Conservation (phyloP, 2,888 invertebrate genomes). For the Drosophila villosipedis region DNA sequence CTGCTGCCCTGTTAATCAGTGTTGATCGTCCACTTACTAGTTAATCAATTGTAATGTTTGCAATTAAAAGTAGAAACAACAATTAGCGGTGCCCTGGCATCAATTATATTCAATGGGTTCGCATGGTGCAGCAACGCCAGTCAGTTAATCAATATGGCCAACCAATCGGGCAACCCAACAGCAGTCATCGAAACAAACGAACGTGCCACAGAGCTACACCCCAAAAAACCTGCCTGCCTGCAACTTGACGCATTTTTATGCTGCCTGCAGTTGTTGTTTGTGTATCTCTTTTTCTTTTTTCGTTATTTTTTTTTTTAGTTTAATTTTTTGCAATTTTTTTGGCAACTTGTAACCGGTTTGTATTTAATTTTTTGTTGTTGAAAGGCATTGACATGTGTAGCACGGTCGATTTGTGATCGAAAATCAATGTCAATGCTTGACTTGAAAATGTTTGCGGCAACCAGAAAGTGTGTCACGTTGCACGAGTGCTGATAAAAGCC, state of each 20-base stretch:
- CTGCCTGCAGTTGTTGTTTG: background rate
- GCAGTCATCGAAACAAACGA: conserved; percentile 9
- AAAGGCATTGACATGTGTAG: conserved; percentile 39
- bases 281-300: background rate
- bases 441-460: conserved; percentile 12
- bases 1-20: conserved; percentile 19
- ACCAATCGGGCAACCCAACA: conserved; percentile 4
- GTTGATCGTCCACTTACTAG: conserved; percentile 4
- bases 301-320: too few species aligned
- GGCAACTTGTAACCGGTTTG: conserved; percentile 55
- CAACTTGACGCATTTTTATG: conserved; percentile 35
- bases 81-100: conserved; percentile 37
- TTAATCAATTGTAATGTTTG: conserved; percentile 48
- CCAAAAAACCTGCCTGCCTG: conserved; percentile 27
- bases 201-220: conserved; percentile 44
- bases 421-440: conserved; percentile 75
- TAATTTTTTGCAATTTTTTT: conserved; percentile 33
- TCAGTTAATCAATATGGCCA: conserved; percentile 41
- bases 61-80: conserved; percentile 39
- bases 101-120: conserved; percentile 21
- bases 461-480: conserved; percentile 56
- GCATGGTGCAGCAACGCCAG: conserved; percentile 10
- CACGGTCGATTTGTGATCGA: conserved; percentile 17
- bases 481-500: conserved; percentile 51
- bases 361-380: background rate